These are phyloP conservation scores for Malthinus seriepunctatus DNA, from an alignment of 2,888 invertebrate genomes.

Conservation along the genomic window DNA sequence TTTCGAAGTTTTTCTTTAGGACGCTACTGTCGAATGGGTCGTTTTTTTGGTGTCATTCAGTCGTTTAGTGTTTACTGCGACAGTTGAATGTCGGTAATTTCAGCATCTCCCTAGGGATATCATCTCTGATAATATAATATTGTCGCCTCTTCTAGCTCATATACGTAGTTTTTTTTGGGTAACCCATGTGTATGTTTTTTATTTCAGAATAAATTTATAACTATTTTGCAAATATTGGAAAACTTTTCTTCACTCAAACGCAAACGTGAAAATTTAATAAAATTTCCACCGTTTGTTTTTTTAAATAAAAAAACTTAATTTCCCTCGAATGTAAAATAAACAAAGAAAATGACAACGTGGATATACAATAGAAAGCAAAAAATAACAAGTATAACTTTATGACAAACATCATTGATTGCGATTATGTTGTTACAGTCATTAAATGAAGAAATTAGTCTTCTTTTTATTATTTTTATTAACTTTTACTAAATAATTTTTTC, in stretches of 20 bases:
- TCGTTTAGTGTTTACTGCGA: slow-evolving; percentile 41
- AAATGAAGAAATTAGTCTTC: neutral
- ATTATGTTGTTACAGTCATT: neutral
- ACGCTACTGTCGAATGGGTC: slow-evolving; percentile 27
- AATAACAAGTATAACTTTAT: too few species aligned
- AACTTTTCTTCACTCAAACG: neutral
- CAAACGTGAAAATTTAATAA: neutral
- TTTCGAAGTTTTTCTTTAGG: slow-evolving; percentile 15
- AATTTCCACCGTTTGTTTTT: neutral
- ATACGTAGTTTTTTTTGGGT: slow-evolving; percentile 22
- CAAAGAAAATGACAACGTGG: neutral
- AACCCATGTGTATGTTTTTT: slow-evolving; percentile 10
- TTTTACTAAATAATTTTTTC: slow-evolving; percentile 5
- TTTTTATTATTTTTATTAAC: neutral
- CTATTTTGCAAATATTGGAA: slow-evolving; percentile 6
- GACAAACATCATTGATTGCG: neutral
- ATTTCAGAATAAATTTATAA: slow-evolving; percentile 12
- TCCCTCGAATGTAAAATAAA: neutral
- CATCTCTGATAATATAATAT: slow-evolving; percentile 36
- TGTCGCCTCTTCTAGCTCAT: slow-evolving; percentile 31
- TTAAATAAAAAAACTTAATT: too few species aligned
- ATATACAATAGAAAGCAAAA: neutral
- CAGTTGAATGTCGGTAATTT: slow-evolving; percentile 42
- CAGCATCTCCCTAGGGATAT: slow-evolving; percentile 38
- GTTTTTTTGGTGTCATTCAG: slow-evolving; percentile 35